Conservation (phyloP, 2,797 vertebrate genomes). For the Sebastes vulpes region DNA sequence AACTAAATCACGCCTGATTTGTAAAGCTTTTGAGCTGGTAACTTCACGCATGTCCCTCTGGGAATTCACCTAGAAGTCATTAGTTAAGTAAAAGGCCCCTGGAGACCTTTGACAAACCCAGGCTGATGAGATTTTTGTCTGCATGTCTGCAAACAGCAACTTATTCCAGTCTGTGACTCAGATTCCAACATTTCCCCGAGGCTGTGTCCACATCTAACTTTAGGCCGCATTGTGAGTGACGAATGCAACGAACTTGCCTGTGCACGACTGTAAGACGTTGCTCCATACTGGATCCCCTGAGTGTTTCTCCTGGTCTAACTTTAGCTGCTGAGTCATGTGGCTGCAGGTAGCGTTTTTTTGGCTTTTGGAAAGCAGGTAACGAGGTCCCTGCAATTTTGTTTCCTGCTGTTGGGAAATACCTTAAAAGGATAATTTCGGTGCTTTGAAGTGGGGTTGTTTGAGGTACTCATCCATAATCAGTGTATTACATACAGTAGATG, state of each 20-base stretch:
- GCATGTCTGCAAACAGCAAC: not conserved
- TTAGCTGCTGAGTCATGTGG: conserved; percentile 1
- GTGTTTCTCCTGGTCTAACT: not conserved
- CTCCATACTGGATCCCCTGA: not conserved
- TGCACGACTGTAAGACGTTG: not conserved
- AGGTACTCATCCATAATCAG: no score
- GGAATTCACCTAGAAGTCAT: conserved; percentile 2
- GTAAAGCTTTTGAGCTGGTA: not conserved
- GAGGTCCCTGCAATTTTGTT: not conserved
- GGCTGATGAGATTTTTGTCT: not conserved
- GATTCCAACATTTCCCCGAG: not conserved
- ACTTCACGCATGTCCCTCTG: not conserved
- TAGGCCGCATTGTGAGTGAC: not conserved
- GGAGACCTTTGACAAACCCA: not conserved
- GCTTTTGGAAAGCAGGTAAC: not conserved
- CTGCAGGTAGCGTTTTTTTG: not conserved
- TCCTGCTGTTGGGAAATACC: not conserved
- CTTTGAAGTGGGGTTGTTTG: no score
- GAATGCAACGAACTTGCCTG: not conserved
- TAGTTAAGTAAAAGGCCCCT: not conserved
- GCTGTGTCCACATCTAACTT: conserved; percentile 27
- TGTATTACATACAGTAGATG: no score
- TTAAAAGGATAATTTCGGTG: not conserved
- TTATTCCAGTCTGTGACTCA: conserved; percentile 46
- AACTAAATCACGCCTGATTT: not conserved